Evolutionary conservation across 1,140 invertebrate species (phyloP), one percentile per base, ranked within the genome.

Genomic region (Capitella teleta): DNA sequence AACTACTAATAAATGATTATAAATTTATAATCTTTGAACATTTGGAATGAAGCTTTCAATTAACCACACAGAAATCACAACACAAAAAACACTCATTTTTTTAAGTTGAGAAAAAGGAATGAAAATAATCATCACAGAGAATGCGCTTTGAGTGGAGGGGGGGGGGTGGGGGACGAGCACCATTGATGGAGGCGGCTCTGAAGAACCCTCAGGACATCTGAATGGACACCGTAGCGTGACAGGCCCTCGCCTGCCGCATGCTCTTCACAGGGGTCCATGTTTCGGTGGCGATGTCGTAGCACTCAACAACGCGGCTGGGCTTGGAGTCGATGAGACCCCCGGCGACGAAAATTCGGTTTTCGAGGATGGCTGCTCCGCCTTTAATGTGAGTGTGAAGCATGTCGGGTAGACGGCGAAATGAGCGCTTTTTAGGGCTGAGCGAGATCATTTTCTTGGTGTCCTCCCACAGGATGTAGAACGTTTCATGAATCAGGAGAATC

Each of bases 281-380:
- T 62, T 86, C 81, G 3, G 77, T 80, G 36, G 79, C 72, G 2
- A 86, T 86, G 74, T 90, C 82, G 67, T 84, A 91, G 56, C 82
- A 78, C 66, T 91, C 86, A 0, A 86, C 84, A 30, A 80, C 79
- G 45, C 80, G 56, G 28, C 57, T 60, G 18, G 65, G 59, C 37
- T 61, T 60, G 8, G 43, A 32, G 18, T 44, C 41, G 23, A 40
- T 36, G 19, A 40, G 41, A 10, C 87, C 87, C 2, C 87, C 87
- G 57, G 86, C 84, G 10, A 87, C 82, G 60, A 88, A 89, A 1
- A 92, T 75, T 42, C 80, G 76, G 6, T 83, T 83, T 64, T 87
- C 82, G 8, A 86, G 80, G 36, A 87, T 84, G 25, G 84, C 83
- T 30, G 88, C 86, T 41, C 86, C 64, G 53, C 64, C 59, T 30